phyloP scores from a whole-genome alignment of 2,113 vertebrate genomes.

The Microtus ochrogaster region DNA sequence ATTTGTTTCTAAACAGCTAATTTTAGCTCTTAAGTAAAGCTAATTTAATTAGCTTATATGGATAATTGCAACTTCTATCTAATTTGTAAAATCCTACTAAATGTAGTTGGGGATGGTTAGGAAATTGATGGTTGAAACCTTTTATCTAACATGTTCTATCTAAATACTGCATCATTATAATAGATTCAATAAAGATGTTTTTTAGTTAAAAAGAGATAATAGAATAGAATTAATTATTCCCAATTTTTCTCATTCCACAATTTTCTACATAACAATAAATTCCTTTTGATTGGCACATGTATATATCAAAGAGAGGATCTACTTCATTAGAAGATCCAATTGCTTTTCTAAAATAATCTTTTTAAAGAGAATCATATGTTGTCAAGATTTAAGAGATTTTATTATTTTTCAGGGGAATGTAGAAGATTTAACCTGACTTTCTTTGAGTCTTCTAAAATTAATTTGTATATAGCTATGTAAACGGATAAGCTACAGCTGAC shows the following conservation, averaged over 20 bases:
- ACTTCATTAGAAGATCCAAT: background rate
- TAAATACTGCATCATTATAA: constrained; percentile 4
- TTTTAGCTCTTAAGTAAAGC: constrained; percentile 50
- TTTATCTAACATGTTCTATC: background rate
- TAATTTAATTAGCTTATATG: constrained; percentile 52
- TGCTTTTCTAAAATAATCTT: constrained; percentile 19
- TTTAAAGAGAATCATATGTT: background rate
- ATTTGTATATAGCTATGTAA: background rate
- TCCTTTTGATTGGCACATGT: background rate
- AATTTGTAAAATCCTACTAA: constrained; percentile 56
- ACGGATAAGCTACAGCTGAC: background rate
- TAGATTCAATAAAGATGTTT: constrained; percentile 26
- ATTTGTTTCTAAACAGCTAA: background rate
- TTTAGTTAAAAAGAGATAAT: constrained; percentile 3
- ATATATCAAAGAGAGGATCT: background rate
- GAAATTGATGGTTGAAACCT: constrained; percentile 48
- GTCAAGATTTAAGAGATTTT: constrained; percentile 10
- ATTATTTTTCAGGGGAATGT: background rate
- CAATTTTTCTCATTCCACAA: background rate
- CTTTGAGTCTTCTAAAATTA: background rate
- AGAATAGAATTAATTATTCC: background rate
- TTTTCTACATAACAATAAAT: background rate
- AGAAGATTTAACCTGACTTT: background rate
- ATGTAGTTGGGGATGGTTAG: constrained; percentile 3
- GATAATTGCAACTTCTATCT: constrained; percentile 11